Evolutionary conservation across 2,888 invertebrate genomes (phyloP).

Genomic region (Poecilus cupreus): DNA sequence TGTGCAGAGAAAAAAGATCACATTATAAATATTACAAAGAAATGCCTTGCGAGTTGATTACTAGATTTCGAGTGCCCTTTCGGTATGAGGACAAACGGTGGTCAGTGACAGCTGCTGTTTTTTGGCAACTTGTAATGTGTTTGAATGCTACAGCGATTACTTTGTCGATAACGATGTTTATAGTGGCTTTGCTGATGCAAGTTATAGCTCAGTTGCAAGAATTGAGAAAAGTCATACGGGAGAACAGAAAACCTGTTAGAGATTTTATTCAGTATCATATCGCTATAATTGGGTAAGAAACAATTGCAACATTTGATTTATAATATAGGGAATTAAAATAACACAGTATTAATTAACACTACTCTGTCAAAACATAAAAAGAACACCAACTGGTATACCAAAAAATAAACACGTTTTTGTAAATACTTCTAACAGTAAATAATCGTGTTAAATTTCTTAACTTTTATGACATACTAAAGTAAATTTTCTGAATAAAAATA

Average conservation of each 20-base stretch:
- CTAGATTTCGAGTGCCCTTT: slow-evolving; percentile 6
- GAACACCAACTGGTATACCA: no score
- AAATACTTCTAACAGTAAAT: no score
- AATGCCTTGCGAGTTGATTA: slow-evolving; percentile 36
- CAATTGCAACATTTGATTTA: no score
- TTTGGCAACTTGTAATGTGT: background rate
- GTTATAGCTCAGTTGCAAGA: background rate
- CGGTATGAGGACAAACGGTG: slow-evolving; percentile 1
- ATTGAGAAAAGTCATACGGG: background rate
- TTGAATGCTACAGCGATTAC: background rate
- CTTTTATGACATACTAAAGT: no score
- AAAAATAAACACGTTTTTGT: no score
- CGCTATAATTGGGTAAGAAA: slow-evolving; percentile 30
- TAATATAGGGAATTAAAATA: no score
- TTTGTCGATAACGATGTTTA: slow-evolving; percentile 15
- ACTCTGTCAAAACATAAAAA: no score
- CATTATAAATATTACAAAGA: slow-evolving; percentile 11
- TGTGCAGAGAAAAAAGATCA: background rate
- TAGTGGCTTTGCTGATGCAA: slow-evolving; percentile 2
- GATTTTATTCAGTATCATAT: slow-evolving; percentile 35
- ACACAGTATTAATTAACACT: no score
- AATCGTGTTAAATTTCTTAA: no score
- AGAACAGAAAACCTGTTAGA: background rate
- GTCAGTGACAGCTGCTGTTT: background rate
- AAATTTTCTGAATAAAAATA: no score